phyloP scores from a whole-genome alignment of 1,140 invertebrate species.

The Nautilus pompilius region DNA sequence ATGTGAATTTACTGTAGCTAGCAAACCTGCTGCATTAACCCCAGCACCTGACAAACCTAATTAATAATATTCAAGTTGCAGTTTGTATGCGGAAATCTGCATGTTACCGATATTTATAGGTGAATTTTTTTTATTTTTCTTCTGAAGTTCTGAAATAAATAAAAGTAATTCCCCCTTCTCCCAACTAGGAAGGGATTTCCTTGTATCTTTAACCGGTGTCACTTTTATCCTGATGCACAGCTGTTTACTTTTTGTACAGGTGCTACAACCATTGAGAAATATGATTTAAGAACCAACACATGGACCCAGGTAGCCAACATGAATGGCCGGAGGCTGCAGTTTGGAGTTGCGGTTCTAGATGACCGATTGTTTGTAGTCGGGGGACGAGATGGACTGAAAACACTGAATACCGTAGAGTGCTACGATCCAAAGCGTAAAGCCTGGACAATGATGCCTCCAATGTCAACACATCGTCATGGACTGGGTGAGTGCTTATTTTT shows the following conservation, averaged over 20 bases:
- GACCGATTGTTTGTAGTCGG: constrained; percentile 81
- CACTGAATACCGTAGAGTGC: constrained; percentile 83
- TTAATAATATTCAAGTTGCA: too few species aligned
- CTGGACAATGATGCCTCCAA: constrained; percentile 79
- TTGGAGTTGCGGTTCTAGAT: constrained; percentile 83
- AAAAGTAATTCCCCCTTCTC: too few species aligned
- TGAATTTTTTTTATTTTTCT: too few species aligned
- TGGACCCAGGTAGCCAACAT: constrained; percentile 79
- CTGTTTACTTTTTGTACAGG: constrained; percentile 62
- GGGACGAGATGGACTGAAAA: constrained; percentile 90
- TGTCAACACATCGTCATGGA: constrained; percentile 89
- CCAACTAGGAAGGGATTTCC: too few species aligned
- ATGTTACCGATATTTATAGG: too few species aligned
- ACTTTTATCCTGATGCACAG: too few species aligned
- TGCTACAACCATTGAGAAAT: constrained; percentile 83
- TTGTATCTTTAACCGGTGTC: too few species aligned
- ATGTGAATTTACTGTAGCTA: too few species aligned
- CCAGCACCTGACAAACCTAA: too few species aligned
- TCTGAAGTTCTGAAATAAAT: too few species aligned
- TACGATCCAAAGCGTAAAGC: constrained; percentile 72
- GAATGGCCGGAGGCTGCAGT: constrained; percentile 76
- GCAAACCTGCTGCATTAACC: too few species aligned
- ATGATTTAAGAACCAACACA: constrained; percentile 77
- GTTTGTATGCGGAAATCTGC: too few species aligned
- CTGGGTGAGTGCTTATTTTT: constrained; percentile 58